phyloP scores from a whole-genome alignment of 2,797 vertebrate species.

The Siniperca scherzeri region DNA sequence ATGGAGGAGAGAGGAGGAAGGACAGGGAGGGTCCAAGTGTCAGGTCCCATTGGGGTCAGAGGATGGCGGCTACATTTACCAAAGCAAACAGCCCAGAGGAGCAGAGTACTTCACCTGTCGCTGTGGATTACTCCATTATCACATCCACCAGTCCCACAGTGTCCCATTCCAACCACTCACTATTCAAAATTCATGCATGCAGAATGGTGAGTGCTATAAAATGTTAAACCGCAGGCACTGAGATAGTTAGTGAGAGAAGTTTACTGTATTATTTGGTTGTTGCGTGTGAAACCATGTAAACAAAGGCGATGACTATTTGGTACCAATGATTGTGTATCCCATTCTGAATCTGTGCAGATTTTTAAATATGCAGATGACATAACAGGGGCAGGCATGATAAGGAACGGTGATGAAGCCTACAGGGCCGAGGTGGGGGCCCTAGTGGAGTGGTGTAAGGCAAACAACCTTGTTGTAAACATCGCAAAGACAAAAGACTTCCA shows the following conservation, averaged over 20 bases:
- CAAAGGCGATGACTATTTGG: not conserved
- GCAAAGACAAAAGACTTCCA: too few relatives aligned
- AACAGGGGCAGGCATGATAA: too few relatives aligned
- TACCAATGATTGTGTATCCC: too few relatives aligned
- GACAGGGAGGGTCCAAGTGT: conserved; percentile 74
- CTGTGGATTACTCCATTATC: conserved; percentile 75
- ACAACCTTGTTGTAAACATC: too few relatives aligned
- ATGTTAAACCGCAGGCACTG: conserved; percentile 59
- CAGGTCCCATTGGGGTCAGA: conserved; percentile 84
- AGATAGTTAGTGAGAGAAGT: conserved; percentile 8
- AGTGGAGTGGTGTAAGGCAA: too few relatives aligned
- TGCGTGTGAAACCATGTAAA: not conserved
- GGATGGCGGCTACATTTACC: conserved; percentile 77
- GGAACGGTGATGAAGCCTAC: too few relatives aligned
- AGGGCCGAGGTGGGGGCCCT: too few relatives aligned
- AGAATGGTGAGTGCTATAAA: conserved; percentile 56
- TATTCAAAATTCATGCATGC: conserved; percentile 75
- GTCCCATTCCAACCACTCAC: conserved; percentile 63
- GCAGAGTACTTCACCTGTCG: conserved; percentile 82
- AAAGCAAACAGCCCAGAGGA: conserved; percentile 80
- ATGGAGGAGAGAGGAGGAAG: conserved; percentile 40
- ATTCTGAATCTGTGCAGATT: too few relatives aligned
- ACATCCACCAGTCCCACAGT: conserved; percentile 68
- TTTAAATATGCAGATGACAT: too few relatives aligned
- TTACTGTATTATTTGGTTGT: not conserved